phyloP scores from a whole-genome alignment of 2,888 invertebrate species.

The Cantharis flavilabris region DNA sequence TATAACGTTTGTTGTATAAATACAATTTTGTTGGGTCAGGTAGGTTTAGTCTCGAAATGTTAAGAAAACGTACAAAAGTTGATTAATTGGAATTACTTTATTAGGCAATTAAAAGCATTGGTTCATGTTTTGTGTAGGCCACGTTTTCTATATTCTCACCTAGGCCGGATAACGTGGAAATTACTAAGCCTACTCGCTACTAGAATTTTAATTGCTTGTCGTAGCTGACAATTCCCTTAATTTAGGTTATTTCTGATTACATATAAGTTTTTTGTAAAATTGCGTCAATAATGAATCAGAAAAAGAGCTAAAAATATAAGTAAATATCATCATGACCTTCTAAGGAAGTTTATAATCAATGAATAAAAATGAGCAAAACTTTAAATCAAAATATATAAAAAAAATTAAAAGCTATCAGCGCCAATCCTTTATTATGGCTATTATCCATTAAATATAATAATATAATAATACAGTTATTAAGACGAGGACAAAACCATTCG shows the following conservation, averaged over 20 bases:
- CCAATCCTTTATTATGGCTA: neutral
- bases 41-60: neutral
- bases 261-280: neutral
- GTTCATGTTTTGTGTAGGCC: neutral
- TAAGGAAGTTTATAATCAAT: neutral
- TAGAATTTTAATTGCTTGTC: neutral
- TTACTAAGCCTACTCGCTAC: neutral
- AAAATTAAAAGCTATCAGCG: neutral
- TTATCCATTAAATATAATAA: neutral
- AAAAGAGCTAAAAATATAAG: neutral
- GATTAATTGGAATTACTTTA: neutral
- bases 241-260: neutral
- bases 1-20: conserved; percentile 32
- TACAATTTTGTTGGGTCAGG: conserved; percentile 5
- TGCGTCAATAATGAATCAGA: neutral
- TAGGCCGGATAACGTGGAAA: neutral
- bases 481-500: too few species aligned
- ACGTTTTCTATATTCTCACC: neutral
- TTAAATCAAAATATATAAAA: neutral
- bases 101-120: neutral
- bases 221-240: neutral
- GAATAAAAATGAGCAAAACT: neutral
- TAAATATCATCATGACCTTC: neutral
- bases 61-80: neutral
- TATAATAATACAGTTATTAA: too few species aligned